Evolutionary conservation across 2,888 invertebrate species (phyloP), one percentile per base, ranked within the genome.

Genomic region (Nephrotoma guestfalica): DNA sequence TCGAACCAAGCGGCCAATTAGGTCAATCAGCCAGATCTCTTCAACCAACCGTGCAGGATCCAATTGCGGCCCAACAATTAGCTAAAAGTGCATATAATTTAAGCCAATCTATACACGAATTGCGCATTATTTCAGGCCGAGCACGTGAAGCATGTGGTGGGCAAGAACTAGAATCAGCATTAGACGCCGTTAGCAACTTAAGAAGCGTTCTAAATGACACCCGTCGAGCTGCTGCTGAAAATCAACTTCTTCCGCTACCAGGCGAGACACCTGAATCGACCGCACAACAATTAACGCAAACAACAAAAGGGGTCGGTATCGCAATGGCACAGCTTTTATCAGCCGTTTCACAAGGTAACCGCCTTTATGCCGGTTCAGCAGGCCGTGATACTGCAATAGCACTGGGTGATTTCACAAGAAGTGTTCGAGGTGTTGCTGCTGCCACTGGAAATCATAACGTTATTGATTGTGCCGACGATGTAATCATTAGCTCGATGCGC

Each of bases 261-360:
- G 97, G 97, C 83, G 97, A 97, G 90, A 96, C 95, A 15, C 90
- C 92, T 83, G 93, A 94, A 87, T 93, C 93, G 90, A 93, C 93
- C 0, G 92, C 92, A 0, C 92, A 92, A 0, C 92, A 92, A 0
- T 89, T 94, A 88, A 91, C 91, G 41, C 90, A 91, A 0, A 92
- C 93, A 0, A 91, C 92, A 1, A 97, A 97, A 90, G 93, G 94
- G 84, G 96, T 97, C 0, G 96, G 96, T 86, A 95, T 96, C 86
- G 94, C 95, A 57, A 94, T 98, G 89, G 96, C 98, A 4, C 96
- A 97, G 90, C 92, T 99, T 87, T 93, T 98, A 86, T 96, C 97
- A 15, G 97, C 97, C 0, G 96, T 97, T 18, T 94, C 96, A 11
- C 96, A 95, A 90, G 95, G 95, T 4, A 97, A 97, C 90, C 94